Conservation (phyloP, 2,113 vertebrate genomes). For the Cavia porcellus region DNA sequence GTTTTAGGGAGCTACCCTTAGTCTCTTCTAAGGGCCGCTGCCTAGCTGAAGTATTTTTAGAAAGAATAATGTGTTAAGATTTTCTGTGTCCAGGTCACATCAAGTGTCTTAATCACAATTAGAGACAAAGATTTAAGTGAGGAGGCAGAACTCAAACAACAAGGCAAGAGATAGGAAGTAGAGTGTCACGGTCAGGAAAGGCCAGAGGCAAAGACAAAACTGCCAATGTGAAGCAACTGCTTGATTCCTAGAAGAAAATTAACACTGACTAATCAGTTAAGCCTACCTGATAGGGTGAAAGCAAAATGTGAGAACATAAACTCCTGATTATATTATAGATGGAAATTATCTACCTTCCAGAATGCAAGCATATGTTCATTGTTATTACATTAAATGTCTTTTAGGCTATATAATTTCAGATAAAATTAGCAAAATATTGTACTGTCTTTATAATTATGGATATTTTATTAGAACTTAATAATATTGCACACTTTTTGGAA, state of each 20-base stretch:
- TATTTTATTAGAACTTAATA: slow-evolving; percentile 24
- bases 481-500: not conserved
- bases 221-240: not conserved
- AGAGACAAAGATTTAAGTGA: not conserved
- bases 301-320: not conserved
- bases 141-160: not conserved
- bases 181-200: not conserved
- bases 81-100: not conserved
- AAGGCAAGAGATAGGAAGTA: not conserved
- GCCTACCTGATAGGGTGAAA: not conserved
- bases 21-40: not conserved
- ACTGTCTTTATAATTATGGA: not conserved
- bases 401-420: not conserved
- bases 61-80: not conserved
- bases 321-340: not conserved
- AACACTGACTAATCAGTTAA: not conserved
- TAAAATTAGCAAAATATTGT: not conserved
- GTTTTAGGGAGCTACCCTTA: not conserved
- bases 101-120: not conserved
- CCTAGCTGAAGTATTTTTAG: not conserved
- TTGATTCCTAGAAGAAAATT: not conserved
- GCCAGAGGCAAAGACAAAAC: not conserved
- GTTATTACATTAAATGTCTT: not conserved
- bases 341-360: not conserved
- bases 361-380: not conserved